Conservation (phyloP, 2,888 invertebrate genomes). For the Leptinotarsa peninsularis region DNA sequence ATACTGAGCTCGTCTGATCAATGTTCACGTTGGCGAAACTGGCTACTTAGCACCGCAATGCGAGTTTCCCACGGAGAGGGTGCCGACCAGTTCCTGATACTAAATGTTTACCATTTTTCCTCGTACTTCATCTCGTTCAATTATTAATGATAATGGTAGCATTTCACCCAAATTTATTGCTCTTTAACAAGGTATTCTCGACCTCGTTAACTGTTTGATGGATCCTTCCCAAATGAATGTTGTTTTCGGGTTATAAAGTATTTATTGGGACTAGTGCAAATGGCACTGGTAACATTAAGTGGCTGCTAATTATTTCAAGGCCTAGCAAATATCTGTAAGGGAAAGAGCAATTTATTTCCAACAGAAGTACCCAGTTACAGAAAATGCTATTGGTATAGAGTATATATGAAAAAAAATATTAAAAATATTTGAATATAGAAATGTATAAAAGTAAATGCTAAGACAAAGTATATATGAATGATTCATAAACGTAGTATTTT, state of each 20-base stretch:
- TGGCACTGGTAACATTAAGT: not conserved
- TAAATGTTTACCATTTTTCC: constrained; percentile 40
- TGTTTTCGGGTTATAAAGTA: constrained; percentile 3
- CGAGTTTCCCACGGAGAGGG: constrained; percentile 55
- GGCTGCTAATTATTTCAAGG: not conserved
- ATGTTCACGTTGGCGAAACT: constrained; percentile 21
- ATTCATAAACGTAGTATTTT: too few relatives aligned
- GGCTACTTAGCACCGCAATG: constrained; percentile 50
- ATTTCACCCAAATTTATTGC: constrained; percentile 26
- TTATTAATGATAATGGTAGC: constrained; percentile 37
- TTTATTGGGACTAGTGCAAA: not conserved
- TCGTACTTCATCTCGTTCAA: constrained; percentile 26
- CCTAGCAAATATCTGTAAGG: not conserved
- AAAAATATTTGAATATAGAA: too few relatives aligned
- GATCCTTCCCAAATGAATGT: not conserved
- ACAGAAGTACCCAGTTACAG: too few relatives aligned
- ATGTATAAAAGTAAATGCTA: too few relatives aligned
- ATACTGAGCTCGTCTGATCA: constrained; percentile 36
- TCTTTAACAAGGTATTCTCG: constrained; percentile 16
- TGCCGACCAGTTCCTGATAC: constrained; percentile 60
- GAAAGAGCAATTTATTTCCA: too few relatives aligned
- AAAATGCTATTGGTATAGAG: too few relatives aligned
- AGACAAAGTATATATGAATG: too few relatives aligned
- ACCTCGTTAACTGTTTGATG: constrained; percentile 12
- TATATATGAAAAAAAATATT: too few relatives aligned